These are phyloP conservation scores for Dicaeum eximium DNA, from an alignment of 2,113 vertebrate species.

Conservation along the genomic window DNA sequence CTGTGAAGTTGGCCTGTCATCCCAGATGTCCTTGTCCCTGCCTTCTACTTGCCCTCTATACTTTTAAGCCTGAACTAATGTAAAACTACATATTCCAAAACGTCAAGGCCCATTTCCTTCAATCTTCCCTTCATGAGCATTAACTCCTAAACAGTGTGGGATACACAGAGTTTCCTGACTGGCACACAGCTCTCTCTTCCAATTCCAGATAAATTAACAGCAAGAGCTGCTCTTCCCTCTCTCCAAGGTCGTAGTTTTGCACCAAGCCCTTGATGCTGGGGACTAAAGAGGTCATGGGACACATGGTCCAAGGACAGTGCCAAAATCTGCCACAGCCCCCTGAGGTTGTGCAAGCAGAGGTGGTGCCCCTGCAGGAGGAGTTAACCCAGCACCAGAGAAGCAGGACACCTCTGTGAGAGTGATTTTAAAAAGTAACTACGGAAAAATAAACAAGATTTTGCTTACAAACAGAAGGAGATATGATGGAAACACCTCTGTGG, in stretches of 20 bases:
- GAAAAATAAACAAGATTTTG: neutral
- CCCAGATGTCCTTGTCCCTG: neutral
- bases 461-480: neutral
- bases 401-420: neutral
- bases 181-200: neutral
- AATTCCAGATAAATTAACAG: neutral
- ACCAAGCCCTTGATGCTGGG: neutral
- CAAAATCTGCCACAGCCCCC: neutral
- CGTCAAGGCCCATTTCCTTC: constrained; percentile 19
- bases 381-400: fast-evolving
- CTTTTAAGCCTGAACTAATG: neutral
- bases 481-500: neutral
- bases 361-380: neutral
- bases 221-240: neutral
- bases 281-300: neutral
- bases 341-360: neutral
- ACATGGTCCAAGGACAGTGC: neutral
- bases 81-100: neutral
- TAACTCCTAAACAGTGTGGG: neutral
- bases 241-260: neutral
- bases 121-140: constrained; percentile 7
- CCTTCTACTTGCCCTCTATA: neutral
- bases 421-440: neutral
- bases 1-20: neutral
- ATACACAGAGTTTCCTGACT: fast-evolving